These are phyloP conservation scores for Anseranas semipalmata DNA, from an alignment of 2,113 vertebrate species.

Conservation along the genomic window DNA sequence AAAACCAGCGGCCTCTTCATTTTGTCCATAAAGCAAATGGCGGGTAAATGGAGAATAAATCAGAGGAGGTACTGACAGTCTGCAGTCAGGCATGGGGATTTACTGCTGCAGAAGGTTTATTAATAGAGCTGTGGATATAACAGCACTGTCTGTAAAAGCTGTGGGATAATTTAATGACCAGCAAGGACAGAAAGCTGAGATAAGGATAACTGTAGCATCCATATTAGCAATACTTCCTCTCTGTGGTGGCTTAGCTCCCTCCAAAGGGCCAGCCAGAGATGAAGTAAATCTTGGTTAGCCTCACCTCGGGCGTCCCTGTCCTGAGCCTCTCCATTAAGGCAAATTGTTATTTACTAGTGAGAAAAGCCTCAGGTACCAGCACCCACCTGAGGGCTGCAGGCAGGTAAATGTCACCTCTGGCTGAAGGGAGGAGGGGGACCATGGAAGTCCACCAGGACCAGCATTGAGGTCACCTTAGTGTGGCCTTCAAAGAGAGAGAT, in stretches of 20 bases:
- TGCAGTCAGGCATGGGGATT: neutral
- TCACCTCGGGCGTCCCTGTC: neutral
- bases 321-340: neutral
- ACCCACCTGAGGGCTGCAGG: neutral
- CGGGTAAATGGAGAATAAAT: constrained; percentile 54
- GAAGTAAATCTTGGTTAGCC: constrained; percentile 1
- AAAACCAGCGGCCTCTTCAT: neutral
- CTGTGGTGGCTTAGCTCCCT: neutral
- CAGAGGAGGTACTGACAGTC: constrained; percentile 42
- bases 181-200: constrained; percentile 47
- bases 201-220: neutral
- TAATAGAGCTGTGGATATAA: constrained; percentile 39
- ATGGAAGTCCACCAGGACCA: neutral
- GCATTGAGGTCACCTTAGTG: rapidly evolving
- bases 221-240: neutral
- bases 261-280: neutral
- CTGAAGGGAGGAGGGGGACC: neutral
- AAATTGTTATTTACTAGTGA: neutral
- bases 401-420: neutral
- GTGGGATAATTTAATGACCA: constrained; percentile 61
- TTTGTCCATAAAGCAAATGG: constrained; percentile 3
- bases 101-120: constrained; percentile 52
- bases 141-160: neutral
- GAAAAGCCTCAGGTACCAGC: neutral
- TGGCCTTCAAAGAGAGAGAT: neutral